These are phyloP conservation scores for Caenorhabditis sulstoni DNA, from an alignment of 2,888 invertebrate genomes.

Conservation along the genomic window DNA sequence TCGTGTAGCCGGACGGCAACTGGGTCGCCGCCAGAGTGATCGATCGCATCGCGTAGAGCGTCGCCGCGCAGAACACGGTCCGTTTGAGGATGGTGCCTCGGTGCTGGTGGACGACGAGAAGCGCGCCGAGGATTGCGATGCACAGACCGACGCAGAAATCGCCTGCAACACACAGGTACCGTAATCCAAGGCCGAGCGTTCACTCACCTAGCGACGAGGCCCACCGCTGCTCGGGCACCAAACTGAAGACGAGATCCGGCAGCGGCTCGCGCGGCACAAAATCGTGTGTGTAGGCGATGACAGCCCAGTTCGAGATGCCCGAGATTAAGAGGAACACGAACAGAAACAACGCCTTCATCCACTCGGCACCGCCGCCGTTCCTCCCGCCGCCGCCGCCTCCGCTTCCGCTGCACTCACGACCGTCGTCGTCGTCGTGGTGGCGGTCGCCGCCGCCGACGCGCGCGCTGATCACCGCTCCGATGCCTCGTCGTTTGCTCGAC, in stretches of 20 bases:
- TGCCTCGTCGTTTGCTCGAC: not conserved
- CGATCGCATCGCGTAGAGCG: constrained; percentile 69
- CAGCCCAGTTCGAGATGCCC: constrained; percentile 78
- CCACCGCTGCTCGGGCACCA: constrained; percentile 71
- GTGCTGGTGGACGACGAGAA: constrained; percentile 59
- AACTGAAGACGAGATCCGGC: constrained; percentile 70
- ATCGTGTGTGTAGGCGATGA: constrained; percentile 79
- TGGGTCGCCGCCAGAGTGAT: constrained; percentile 69
- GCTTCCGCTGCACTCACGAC: constrained; percentile 10
- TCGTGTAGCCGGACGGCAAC: constrained; percentile 74
- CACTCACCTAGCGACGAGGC: constrained; percentile 60
- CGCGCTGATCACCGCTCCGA: constrained; percentile 1
- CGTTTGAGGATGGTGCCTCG: constrained; percentile 63
- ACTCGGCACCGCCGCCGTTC: constrained; percentile 41
- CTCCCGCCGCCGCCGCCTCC: not conserved
- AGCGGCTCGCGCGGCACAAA: constrained; percentile 74
- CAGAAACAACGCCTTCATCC: constrained; percentile 70
- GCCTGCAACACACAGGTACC: constrained; percentile 15
- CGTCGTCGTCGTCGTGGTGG: not conserved
- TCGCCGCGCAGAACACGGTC: constrained; percentile 66
- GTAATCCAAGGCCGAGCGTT: too few relatives aligned
- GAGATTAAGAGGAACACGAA: constrained; percentile 72
- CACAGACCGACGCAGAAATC: constrained; percentile 51
- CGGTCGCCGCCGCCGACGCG: too few relatives aligned
- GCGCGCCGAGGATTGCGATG: constrained; percentile 49